These are phyloP conservation scores for Microtus richardsoni DNA, from an alignment of 2,113 vertebrate species.

Conservation along the genomic window DNA sequence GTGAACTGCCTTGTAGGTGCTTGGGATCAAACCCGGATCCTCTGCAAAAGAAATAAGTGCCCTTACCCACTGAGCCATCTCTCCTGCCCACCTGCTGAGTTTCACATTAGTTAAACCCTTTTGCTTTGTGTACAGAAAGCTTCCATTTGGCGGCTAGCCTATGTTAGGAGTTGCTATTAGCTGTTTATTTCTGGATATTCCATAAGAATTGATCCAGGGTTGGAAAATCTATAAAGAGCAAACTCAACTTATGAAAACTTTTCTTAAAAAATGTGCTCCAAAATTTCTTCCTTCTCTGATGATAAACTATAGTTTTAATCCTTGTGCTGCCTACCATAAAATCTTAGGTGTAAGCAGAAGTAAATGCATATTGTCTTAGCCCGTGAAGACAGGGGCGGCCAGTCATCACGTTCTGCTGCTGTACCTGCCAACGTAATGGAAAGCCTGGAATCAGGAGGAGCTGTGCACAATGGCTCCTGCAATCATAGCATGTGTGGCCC, in stretches of 20 bases:
- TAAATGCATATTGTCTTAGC: neutral
- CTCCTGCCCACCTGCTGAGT: neutral
- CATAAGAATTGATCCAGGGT: neutral
- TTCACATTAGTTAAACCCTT: slow-evolving; percentile 20
- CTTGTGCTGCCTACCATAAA: neutral
- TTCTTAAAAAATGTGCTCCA: neutral
- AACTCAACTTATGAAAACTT: neutral
- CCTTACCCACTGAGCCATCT: neutral
- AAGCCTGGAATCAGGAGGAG: slow-evolving; percentile 36
- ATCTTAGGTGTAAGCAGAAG: neutral
- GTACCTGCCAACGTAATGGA: neutral
- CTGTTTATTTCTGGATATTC: slow-evolving; percentile 27
- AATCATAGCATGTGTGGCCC: neutral
- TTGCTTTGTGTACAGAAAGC: neutral
- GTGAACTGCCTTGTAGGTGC: neutral
- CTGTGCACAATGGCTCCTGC: neutral
- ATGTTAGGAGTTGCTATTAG: neutral
- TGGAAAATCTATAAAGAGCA: slow-evolving; percentile 45
- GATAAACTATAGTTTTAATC: neutral
- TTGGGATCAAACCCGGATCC: neutral
- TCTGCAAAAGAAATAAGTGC: neutral
- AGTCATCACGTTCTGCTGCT: neutral
- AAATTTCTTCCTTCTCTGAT: neutral
- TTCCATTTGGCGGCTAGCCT: neutral
- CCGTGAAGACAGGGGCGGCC: neutral